Base-by-base conservation (phyloP, 2,797 vertebrate genomes). In the Holocentrus rufus region DNA sequence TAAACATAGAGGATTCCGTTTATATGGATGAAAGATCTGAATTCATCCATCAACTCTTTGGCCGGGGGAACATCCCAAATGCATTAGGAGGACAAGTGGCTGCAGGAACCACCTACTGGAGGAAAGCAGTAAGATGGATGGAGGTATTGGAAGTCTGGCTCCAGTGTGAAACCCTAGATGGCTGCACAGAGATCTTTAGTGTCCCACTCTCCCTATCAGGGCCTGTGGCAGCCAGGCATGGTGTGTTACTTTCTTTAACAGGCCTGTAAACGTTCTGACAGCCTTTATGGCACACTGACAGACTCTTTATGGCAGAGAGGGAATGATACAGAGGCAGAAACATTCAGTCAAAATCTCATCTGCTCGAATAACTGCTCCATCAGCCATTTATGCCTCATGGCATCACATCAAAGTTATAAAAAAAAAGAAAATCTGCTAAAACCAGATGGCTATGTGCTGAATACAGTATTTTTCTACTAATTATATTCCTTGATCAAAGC, bases 251-350 rank as follows among this genome's bases (percentile, higher is more conserved):
- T 84, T 89, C 81, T 85, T 91, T 91, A 89, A 90, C 81, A 74
- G 83, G 85, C 87, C 85, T 80, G 87, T 91, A 90, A 92, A 90
- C 77, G 82, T 88, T 89, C 81, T 79, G 88, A 90, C 88, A 86
- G 89, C 67, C 75, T 88, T 89, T 86, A 89, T 87, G 88, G 87
- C 84, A 76, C 75, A 60, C 76, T 89, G 87, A 91, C 89, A 84
- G 85, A 83, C 74, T 86, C 34, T 73, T 90, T 90, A 90, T 77
- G 59, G 76, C 68, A 69, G 68, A 71, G 75, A 79, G 79, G 76
- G 81, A 89, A 81, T 73, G 88, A 89, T 82, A 74, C 67, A 66
- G 77, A 74, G 88, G 82, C 80, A 65, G 65, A 81, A 85, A 82
- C 68, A 78, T 73, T 88, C 80, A 76, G 82, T 87, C 83, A 85